Evolutionary conservation across 2,113 vertebrate species (phyloP).

Genomic region (Strigops habroptila): DNA sequence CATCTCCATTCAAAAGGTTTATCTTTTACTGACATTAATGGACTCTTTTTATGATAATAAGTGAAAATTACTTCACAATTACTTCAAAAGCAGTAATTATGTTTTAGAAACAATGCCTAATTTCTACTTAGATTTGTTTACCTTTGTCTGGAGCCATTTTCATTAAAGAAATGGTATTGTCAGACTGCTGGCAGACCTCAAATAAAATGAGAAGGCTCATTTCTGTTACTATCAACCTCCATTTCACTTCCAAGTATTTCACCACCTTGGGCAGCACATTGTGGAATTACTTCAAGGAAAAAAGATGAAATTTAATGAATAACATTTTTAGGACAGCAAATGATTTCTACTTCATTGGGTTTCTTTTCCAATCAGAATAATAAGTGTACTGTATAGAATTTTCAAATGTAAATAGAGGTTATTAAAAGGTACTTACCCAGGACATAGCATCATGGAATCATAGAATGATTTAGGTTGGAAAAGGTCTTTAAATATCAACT

Average conservation of each 20-base stretch:
- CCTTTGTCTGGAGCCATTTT: conserved; percentile 20
- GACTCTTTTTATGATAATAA: neutral
- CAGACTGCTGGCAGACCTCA: neutral
- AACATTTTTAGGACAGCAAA: neutral
- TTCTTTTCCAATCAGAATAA: neutral
- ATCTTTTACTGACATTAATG: neutral
- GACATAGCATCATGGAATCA: neutral
- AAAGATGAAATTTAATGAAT: neutral
- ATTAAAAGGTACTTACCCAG: conserved; percentile 31
- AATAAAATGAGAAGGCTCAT: neutral
- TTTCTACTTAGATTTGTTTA: conserved; percentile 34
- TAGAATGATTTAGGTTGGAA: neutral
- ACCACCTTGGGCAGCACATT: neutral
- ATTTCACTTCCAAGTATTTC: conserved; percentile 2
- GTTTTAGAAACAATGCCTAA: conserved; percentile 3
- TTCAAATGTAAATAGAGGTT: neutral
- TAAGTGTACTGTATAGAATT: neutral
- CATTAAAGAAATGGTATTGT: neutral
- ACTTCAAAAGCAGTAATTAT: conserved; percentile 44
- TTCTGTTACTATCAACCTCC: conserved; percentile 22
- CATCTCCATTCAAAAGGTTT: neutral
- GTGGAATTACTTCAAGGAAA: conserved; percentile 25
- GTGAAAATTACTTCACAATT: conserved; percentile 22
- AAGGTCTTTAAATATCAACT: neutral
- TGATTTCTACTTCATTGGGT: neutral